Percentiles rank a stretch among this genome's conserved stretches.
Evolutionary conservation across 1,140 invertebrate genomes (phyloP).

Genomic region (Drosophila kanapiae): DNA sequence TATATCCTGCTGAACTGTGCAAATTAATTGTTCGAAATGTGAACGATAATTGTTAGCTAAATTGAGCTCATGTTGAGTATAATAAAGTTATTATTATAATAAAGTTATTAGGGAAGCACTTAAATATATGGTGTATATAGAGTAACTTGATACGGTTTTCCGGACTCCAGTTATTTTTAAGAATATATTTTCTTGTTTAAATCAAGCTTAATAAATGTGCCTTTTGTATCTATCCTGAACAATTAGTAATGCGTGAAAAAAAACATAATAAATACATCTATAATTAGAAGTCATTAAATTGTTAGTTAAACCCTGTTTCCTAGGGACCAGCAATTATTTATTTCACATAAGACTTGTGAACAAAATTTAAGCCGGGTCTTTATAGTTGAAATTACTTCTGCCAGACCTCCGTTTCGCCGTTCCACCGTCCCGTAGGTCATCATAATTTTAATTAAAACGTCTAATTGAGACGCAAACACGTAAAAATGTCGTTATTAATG

Average conservation of each 20-base stretch:
- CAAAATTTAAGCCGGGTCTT: conserved; percentile 18
- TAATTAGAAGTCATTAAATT: conserved; percentile 16
- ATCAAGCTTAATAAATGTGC: too few relatives aligned
- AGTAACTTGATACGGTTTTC: not conserved
- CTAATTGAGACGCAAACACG: conserved; percentile 61
- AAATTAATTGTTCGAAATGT: conserved; percentile 9
- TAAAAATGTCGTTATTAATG: conserved; percentile 61
- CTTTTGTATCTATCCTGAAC: too few relatives aligned
- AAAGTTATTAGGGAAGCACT: not conserved
- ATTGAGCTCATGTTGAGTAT: not conserved
- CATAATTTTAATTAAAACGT: conserved; percentile 60
- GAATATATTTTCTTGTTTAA: not conserved
- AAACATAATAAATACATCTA: not conserved
- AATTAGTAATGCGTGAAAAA: too few relatives aligned
- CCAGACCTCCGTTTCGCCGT: not conserved
- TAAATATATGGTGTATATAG: not conserved
- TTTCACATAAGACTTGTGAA: conserved; percentile 8
- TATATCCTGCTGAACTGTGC: not conserved
- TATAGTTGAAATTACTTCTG: conserved; percentile 29
- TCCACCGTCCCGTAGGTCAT: conserved; percentile 11
- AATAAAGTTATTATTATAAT: not conserved
- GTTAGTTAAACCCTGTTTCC: not conserved
- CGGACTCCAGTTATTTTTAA: too few relatives aligned
- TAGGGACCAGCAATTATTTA: conserved; percentile 14
- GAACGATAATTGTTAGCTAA: not conserved